Base-by-base conservation (phyloP, 1,140 invertebrate species). In the Ptiloglossa arizonensis region DNA sequence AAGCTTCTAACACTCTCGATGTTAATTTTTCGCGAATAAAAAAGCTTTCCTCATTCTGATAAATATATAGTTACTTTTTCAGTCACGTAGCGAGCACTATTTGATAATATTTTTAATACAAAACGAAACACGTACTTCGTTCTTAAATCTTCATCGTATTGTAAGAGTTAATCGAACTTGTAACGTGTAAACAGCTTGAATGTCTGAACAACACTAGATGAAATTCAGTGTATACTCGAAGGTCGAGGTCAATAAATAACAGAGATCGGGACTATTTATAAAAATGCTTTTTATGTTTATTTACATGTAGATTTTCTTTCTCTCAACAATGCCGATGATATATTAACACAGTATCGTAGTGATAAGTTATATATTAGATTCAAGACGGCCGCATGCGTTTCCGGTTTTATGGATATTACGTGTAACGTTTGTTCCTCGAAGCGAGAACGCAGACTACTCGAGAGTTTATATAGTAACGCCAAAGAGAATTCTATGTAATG, bases 201-300 rank as follows among this genome's bases (percentile, higher is more conserved):
- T 13, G 0, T 41, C 13, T 41, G 0, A n/a, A 8, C 11, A 11
- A 11, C 41, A 41, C 9, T 41, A n/a, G n/a, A n/a, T 13, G 2
- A 11, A 11, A 41, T 41, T 41, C 13, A 41, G 8, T 11, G 41
- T 0, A 38, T 29, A 24, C 9, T 1, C 13, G 4, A 2, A 27
- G 70, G n/a, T 35, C 4, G 2, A 8, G 71, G 19, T 22, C 8
- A 24, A 32, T 22, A 24, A 62, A 66, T 32, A 41, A 13, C 41
- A 67, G 29, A 5, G 3, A 11, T 17, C 0, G 15, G 0, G 6
- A 0, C 84, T 86, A 86, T 88, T 82, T 87, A 87, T 86, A 90
- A 90, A 90, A 90, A 90, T 89, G 86, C 71, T 88, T 80, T 89
- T 89, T 86, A 89, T 87, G 75, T 88, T 89, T 90, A 90, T 90